Conservation (phyloP, 2,797 vertebrate species). For the Eulemur coronatus region DNA sequence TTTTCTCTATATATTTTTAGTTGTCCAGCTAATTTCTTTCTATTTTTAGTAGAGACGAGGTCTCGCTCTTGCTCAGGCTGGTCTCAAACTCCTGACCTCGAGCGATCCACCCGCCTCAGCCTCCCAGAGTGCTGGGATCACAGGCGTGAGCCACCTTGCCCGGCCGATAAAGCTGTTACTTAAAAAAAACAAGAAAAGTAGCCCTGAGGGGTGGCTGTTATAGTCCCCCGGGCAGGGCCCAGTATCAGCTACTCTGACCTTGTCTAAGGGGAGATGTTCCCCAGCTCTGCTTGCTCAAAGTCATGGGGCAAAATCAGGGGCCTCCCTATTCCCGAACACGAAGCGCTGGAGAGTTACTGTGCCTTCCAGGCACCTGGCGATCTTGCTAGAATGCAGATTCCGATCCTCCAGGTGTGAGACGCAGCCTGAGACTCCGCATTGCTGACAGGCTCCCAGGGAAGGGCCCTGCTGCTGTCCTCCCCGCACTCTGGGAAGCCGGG, state of each 20-base stretch:
- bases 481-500: neutral
- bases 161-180: neutral
- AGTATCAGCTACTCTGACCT: neutral
- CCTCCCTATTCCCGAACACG: too few relatives aligned
- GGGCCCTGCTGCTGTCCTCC: accelerated
- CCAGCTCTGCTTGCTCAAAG: neutral
- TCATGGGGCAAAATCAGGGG: neutral
- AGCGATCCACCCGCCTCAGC: too few relatives aligned
- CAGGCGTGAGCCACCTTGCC: too few relatives aligned
- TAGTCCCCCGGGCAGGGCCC: neutral
- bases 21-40: too few relatives aligned
- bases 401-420: accelerated
- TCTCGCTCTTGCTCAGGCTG: too few relatives aligned
- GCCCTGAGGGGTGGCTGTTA: neutral
- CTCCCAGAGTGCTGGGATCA: too few relatives aligned
- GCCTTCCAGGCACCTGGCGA: neutral
- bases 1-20: too few relatives aligned
- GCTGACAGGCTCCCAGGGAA: neutral
- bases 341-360: too few relatives aligned
- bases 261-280: neutral
- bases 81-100: too few relatives aligned
- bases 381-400: neutral
- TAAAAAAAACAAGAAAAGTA: neutral
- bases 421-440: neutral
- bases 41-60: too few relatives aligned